Evolutionary conservation across 2,113 vertebrate genomes (phyloP).

Genomic region (Alethe castanea): DNA sequence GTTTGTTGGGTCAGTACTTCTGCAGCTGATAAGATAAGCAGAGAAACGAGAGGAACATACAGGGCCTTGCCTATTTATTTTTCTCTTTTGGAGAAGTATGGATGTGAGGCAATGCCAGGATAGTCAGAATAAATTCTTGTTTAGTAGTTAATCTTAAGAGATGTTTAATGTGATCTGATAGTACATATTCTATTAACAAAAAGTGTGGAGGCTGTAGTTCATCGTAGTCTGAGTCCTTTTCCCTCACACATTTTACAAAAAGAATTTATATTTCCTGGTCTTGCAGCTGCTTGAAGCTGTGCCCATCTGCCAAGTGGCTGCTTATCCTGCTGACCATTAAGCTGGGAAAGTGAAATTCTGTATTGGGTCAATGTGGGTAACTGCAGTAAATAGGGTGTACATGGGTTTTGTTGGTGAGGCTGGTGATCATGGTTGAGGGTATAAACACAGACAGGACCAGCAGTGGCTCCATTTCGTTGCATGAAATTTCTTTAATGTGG

Average conservation of each 20-base stretch:
- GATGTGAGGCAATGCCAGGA: not conserved
- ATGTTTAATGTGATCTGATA: not conserved
- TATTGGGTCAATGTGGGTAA: not conserved
- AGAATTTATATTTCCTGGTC: not conserved
- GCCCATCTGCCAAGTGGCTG: not conserved
- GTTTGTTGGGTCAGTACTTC: not conserved
- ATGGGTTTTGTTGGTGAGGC: not conserved
- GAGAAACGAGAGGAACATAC: not conserved
- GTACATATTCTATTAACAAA: accelerated
- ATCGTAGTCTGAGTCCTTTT: not conserved
- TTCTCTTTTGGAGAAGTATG: not conserved
- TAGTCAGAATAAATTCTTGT: not conserved
- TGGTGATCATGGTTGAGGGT: not conserved
- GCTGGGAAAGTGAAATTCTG: not conserved
- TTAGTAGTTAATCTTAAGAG: not conserved
- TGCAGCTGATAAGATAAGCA: not conserved
- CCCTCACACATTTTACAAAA: not conserved
- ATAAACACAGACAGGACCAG: not conserved
- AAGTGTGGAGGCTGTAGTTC: not conserved
- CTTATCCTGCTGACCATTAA: not conserved
- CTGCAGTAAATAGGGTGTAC: not conserved
- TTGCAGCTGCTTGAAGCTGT: not conserved
- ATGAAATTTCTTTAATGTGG: not conserved
- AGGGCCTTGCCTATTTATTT: not conserved
- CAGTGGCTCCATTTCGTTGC: not conserved